Evolutionary conservation across 2,113 vertebrate species (phyloP).

Genomic region (Eclectus roratus): DNA sequence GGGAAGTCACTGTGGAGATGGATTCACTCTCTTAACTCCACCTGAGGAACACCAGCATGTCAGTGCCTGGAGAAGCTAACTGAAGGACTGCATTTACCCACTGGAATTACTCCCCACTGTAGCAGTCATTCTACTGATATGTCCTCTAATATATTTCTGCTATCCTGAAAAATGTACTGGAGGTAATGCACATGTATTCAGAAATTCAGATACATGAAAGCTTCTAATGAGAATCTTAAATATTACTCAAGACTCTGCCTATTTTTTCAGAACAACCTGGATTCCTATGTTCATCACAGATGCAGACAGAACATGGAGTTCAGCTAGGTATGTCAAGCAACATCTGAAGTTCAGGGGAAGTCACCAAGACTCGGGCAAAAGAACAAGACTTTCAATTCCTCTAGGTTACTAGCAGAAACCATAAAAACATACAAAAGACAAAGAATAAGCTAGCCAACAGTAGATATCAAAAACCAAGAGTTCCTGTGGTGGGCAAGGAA

Average conservation of each 20-base stretch:
- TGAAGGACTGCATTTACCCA: not conserved
- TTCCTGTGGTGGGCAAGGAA: not conserved
- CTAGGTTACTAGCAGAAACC: not conserved
- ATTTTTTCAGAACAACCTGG: not conserved
- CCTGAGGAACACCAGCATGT: not conserved
- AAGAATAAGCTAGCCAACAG: not conserved
- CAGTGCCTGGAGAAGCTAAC: not conserved
- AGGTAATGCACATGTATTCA: not conserved
- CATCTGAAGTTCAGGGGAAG: not conserved
- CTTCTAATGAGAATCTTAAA: not conserved
- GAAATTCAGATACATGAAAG: not conserved
- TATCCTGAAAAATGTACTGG: not conserved
- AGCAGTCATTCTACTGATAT: not conserved
- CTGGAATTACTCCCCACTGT: not conserved
- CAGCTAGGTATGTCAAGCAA: not conserved
- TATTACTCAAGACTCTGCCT: not conserved
- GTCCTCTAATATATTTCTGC: not conserved
- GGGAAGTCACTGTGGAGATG: rapidly evolving
- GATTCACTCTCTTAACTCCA: not conserved
- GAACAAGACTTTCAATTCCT: not conserved
- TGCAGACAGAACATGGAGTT: not conserved
- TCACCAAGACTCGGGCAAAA: not conserved
- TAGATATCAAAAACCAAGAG: not conserved
- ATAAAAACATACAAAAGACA: not conserved
- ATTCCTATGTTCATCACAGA: not conserved